A percentile compares a stretch with the other conserved stretches of the same genome.
Evolutionary conservation across 2,113 vertebrate genomes (phyloP).

Genomic region (Cricetomys ansorgei): DNA sequence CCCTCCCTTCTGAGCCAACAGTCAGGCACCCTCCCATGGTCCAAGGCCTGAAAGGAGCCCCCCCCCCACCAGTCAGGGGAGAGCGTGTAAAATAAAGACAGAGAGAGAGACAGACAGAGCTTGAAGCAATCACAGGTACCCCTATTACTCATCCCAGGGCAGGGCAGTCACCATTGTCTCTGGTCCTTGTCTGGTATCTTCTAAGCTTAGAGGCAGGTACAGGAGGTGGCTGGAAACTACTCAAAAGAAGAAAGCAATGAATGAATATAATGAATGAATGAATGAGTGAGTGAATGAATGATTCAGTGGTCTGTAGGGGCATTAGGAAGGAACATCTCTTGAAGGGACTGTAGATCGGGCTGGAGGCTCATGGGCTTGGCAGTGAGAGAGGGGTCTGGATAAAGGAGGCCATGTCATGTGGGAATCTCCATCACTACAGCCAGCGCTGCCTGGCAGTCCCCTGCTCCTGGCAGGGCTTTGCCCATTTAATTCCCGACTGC

Average conservation of each 20-base stretch:
- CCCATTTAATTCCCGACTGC: not conserved
- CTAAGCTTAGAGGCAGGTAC: not conserved
- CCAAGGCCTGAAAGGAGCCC: not conserved
- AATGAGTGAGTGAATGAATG: not conserved
- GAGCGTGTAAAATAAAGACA: not conserved
- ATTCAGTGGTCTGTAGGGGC: not conserved
- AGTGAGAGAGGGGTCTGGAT: accelerated
- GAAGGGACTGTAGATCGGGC: not conserved
- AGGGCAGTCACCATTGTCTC: not conserved
- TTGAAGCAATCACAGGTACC: not conserved
- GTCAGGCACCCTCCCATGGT: accelerated
- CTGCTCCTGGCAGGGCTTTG: not conserved
- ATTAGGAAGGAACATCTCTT: not conserved
- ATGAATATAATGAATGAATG: not conserved
- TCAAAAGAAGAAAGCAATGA: not conserved
- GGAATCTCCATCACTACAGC: not conserved
- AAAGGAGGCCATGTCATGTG: accelerated
- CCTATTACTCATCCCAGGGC: not conserved
- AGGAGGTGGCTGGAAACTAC: not conserved
- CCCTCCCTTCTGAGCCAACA: not conserved
- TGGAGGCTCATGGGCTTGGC: not conserved
- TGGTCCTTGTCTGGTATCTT: not conserved
- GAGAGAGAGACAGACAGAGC: not conserved
- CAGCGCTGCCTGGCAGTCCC: not conserved
- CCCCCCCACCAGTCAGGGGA: not conserved